These are phyloP conservation scores for Lithobates pipiens DNA, from an alignment of 2,797 vertebrate genomes.

Conservation along the genomic window DNA sequence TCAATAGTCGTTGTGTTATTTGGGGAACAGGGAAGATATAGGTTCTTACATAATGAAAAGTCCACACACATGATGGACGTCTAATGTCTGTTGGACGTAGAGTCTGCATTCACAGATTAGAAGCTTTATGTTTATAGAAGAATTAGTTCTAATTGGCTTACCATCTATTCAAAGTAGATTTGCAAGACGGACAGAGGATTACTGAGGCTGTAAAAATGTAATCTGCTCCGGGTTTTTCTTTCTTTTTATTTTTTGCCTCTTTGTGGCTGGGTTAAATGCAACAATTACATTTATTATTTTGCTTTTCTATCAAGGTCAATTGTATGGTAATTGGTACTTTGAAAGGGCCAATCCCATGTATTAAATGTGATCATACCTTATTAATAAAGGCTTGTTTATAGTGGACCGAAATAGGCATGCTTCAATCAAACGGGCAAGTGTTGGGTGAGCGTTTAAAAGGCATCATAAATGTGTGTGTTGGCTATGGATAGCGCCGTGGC, in stretches of 20 bases:
- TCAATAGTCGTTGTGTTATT: neutral
- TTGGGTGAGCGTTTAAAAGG: no score
- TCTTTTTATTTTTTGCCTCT: neutral
- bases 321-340: no score
- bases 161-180: slow-evolving; percentile 49
- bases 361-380: no score
- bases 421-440: no score
- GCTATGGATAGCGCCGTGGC: no score
- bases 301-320: no score
- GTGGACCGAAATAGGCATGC: no score
- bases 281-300: no score
- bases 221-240: slow-evolving; percentile 16
- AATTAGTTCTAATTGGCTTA: slow-evolving; percentile 48
- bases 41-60: neutral
- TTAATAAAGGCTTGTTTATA: no score
- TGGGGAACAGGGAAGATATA: neutral
- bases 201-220: slow-evolving; percentile 37
- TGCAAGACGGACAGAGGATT: slow-evolving; percentile 37
- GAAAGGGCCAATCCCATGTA: no score
- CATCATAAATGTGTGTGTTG: no score
- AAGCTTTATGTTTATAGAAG: slow-evolving; percentile 36
- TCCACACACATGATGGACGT: neutral
- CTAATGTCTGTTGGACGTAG: slow-evolving; percentile 14
- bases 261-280: slow-evolving; percentile 8
- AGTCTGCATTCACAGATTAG: slow-evolving; percentile 29